These are phyloP conservation scores for Drosophila pseudotakahashii DNA, from an alignment of 2,888 invertebrate species.

Conservation along the genomic window DNA sequence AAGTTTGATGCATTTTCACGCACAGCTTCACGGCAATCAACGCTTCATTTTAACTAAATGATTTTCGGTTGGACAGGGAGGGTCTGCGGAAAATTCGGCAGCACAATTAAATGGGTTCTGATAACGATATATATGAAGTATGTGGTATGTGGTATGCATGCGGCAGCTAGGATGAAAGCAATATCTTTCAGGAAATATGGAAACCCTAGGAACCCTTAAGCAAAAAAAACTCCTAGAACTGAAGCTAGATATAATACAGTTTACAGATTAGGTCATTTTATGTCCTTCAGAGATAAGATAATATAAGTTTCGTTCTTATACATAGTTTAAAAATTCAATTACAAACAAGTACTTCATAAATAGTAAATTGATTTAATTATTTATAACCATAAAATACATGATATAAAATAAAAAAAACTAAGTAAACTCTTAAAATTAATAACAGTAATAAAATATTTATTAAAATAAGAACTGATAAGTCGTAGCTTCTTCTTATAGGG, in stretches of 20 bases:
- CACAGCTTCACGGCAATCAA: slow-evolving; percentile 71
- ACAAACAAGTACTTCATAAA: too few species aligned
- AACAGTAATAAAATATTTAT: too few species aligned
- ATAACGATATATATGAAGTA: slow-evolving; percentile 5
- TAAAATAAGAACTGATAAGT: too few species aligned
- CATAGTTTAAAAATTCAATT: too few species aligned
- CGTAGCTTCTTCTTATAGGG: too few species aligned
- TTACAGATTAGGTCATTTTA: not conserved
- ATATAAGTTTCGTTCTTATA: too few species aligned
- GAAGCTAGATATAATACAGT: not conserved
- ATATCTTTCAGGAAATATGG: slow-evolving; percentile 1
- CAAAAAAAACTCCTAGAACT: too few species aligned
- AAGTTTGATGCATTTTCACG: slow-evolving; percentile 65
- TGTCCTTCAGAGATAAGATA: too few species aligned
- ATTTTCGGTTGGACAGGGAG: slow-evolving; percentile 8
- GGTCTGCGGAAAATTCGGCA: not conserved
- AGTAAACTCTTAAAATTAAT: too few species aligned
- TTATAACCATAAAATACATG: too few species aligned
- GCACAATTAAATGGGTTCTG: slow-evolving; percentile 19
- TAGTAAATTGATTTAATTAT: too few species aligned
- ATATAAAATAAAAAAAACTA: too few species aligned
- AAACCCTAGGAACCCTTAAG: slow-evolving; percentile 4
- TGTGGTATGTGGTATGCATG: not conserved
- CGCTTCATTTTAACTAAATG: slow-evolving; percentile 71
- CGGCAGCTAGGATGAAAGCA: not conserved